Base-by-base conservation (phyloP, 2,797 vertebrate species). In the Dicrostonyx torquatus region DNA sequence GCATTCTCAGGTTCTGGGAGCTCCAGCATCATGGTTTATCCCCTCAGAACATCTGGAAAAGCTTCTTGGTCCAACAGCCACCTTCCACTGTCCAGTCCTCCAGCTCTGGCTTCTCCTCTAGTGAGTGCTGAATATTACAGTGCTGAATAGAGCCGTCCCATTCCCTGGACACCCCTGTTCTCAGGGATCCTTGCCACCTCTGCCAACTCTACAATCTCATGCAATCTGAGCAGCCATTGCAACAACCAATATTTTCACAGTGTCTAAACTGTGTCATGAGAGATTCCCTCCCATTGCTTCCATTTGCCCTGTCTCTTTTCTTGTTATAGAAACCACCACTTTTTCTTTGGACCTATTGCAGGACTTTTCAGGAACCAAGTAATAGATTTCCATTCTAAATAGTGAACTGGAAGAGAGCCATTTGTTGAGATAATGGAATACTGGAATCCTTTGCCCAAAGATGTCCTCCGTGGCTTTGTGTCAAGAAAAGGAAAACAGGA, bases 361-460 rank as follows among this genome's bases (percentile, higher is more conserved):
- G 76, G 37, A 40, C 72, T 87, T 90, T 92, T 43, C 40, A 93
- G 76, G 45, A 66, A 77, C 20, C n/a, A 89, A 82, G 64, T 58
- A 82, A 77, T n/a, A 53, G 55, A 62, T 62, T 92, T 95, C 87
- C 62, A 78, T 68, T 87, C 29, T 60, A 60, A 87, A 58, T 66
- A 26, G 37, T 53, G 53, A 80, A 2, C 12, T 77, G 24, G 45
- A 86, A 48, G 29, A 24, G 70, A 86, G 90, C 34, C 60, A 86
- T 43, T 83, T 92, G 66, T n/a, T 79, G 66, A 91, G 72, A 31
- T 85, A n/a, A 12, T 50, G 5, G 31, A 70, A 26, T 60, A 88
- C 62, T 53, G 64, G 66, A 60, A 31, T 76, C 87, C 87, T 93
- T 93, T 89, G 10, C 43, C 20, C 34, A 18, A 53, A 70, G 75